These are phyloP conservation scores for Drosophila truncata DNA, from an alignment of 1,140 invertebrate genomes.

Conservation along the genomic window DNA sequence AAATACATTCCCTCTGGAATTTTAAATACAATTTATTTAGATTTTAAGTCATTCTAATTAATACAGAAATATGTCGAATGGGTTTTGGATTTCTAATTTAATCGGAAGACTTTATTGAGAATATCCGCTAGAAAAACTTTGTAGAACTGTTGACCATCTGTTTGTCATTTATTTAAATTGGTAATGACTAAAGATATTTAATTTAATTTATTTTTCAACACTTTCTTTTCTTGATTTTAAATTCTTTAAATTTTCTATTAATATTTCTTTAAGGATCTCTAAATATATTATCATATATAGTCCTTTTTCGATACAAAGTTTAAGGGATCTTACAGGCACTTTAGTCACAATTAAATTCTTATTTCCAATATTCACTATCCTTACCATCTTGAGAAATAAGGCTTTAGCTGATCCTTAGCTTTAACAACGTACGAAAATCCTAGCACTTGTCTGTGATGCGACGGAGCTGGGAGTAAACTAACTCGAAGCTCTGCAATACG, in stretches of 20 bases:
- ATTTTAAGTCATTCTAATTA: too few species aligned
- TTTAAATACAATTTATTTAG: neutral
- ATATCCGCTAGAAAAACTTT: neutral
- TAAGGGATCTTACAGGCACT: neutral
- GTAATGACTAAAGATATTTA: too few species aligned
- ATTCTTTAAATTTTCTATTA: too few species aligned
- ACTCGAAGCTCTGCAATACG: slow-evolving; percentile 26
- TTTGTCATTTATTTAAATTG: too few species aligned
- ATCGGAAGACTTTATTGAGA: neutral
- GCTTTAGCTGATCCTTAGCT: neutral
- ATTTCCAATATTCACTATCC: neutral
- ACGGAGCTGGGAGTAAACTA: slow-evolving; percentile 49
- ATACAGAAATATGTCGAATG: too few species aligned
- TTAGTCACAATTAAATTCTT: neutral
- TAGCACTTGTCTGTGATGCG: slow-evolving; percentile 44
- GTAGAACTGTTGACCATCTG: too few species aligned
- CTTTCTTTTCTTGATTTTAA: too few species aligned
- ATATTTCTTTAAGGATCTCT: neutral
- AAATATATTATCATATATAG: too few species aligned
- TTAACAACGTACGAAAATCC: slow-evolving; percentile 29
- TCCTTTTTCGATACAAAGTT: neutral
- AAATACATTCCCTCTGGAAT: slow-evolving; percentile 87
- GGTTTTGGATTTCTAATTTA: neutral
- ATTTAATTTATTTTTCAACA: neutral
- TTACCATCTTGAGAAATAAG: slow-evolving; percentile 28